Evolutionary conservation across 2,888 invertebrate genomes (phyloP), one percentile per base, ranked within the genome.

Genomic region (Noctuana brunneofusca): DNA sequence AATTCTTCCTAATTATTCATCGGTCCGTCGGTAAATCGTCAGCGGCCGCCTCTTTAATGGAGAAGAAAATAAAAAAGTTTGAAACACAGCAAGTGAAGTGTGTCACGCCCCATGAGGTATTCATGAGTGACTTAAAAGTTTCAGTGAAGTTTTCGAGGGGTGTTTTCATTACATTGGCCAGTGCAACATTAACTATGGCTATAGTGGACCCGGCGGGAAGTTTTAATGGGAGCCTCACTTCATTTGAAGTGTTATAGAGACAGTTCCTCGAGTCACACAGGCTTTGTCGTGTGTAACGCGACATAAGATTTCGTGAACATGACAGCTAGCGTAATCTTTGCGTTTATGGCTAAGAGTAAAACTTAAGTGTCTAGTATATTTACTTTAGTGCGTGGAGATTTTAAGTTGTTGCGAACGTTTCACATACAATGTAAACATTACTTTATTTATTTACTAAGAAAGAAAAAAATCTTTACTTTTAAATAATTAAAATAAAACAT

Each of bases 1-100:
- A 88, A 87, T 86, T 84, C 80, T 79, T 70, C 67, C 79, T 89
- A 91, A 91, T 91, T 90, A 90, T 90, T 91, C 90, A 89, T 87
- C 80, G 80, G 75, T 71, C 78, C 81, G 83, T 81, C 82, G 84
- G 81, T 81, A 85, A 86, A 87, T 89, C 86, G 86, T 80, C 86
- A 84, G 84, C 73, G 73, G 38, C 38, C 76, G 79, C 80, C 74
- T 80, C 84, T 74, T 87, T 87, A 87, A 89, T 87, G 84, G 83
- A 71, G 79, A 79, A 79, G 79, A 84, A 87, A 86, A 88, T 84
- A 85, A 87, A 87, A 84, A 87, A 87, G 83, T 81, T 89, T 80
- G 72, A 75, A 86, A 87, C 86, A 86, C 84, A 88, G 87, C 87
- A 88, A 88, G 86, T 83, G 80, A 79, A 81, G 82, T 84, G 83